phyloP scores from a whole-genome alignment of 1,140 invertebrate species.

The Calosoma granatense region DNA sequence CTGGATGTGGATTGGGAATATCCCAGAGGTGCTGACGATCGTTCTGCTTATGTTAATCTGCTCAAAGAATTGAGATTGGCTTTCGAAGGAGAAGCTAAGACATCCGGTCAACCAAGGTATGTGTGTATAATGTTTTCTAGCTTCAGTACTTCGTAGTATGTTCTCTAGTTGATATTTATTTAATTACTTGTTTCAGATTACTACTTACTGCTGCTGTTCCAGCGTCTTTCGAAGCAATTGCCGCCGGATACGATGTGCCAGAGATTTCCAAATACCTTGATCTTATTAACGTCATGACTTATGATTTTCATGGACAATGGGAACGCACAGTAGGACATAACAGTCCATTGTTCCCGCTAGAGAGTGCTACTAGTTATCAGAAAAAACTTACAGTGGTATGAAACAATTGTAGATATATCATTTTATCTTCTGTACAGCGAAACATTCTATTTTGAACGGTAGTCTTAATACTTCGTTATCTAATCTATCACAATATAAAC shows the following conservation, averaged over 20 bases:
- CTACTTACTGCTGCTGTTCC: constrained; percentile 84
- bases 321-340: constrained; percentile 87
- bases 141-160: too few species aligned
- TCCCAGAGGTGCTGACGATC: constrained; percentile 79
- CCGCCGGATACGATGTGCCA: constrained; percentile 86
- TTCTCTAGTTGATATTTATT: too few species aligned
- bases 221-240: constrained; percentile 84
- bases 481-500: too few species aligned
- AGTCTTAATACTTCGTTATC: too few species aligned
- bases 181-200: constrained; percentile 45
- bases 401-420: constrained; percentile 22
- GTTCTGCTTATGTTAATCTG: constrained; percentile 67
- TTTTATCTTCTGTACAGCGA: too few species aligned
- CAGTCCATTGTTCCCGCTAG: constrained; percentile 78
- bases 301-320: constrained; percentile 92
- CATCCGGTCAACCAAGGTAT: constrained; percentile 27
- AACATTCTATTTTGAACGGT: too few species aligned
- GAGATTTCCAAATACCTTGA: constrained; percentile 91
- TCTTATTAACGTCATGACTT: constrained; percentile 92
- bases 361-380: constrained; percentile 79
- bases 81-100: constrained; percentile 76
- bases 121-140: neutral
- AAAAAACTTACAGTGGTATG: constrained; percentile 82
- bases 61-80: constrained; percentile 75
- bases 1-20: constrained; percentile 97